These are phyloP conservation scores for Andrena praecox DNA, from an alignment of 2,888 invertebrate genomes.

Conservation along the genomic window DNA sequence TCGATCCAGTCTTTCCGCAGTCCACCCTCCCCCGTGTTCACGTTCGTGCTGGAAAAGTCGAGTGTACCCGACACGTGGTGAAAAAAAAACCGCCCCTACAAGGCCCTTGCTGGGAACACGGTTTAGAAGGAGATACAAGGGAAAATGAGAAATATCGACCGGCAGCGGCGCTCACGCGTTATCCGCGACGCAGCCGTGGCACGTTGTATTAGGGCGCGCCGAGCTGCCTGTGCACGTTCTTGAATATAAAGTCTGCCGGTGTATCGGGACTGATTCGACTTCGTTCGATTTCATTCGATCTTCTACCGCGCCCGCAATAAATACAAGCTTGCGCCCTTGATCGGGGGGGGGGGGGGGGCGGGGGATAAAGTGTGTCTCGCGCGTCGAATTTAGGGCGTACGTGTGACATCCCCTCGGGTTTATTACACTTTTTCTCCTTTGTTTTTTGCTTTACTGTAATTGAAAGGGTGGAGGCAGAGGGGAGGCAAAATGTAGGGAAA, in stretches of 20 bases:
- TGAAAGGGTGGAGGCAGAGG: neutral
- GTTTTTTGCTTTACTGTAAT: neutral
- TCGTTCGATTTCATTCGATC: neutral
- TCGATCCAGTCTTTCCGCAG: neutral
- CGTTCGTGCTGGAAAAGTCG: slow-evolving; percentile 7
- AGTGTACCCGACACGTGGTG: slow-evolving; percentile 17
- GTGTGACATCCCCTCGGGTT: slow-evolving; percentile 12
- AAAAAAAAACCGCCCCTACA: slow-evolving; percentile 18
- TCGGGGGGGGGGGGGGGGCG: neutral
- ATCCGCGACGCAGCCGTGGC: slow-evolving; percentile 23
- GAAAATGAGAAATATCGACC: slow-evolving; percentile 69
- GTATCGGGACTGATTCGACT: slow-evolving; percentile 27
- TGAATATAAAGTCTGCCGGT: slow-evolving; percentile 33
- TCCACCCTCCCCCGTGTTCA: slow-evolving; percentile 5
- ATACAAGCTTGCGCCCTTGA: slow-evolving; percentile 24
- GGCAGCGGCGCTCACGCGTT: slow-evolving; percentile 33
- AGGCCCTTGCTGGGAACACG: slow-evolving; percentile 15
- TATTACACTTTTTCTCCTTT: neutral
- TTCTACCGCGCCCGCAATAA: neutral
- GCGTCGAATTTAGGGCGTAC: slow-evolving; percentile 6
- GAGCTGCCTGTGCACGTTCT: slow-evolving; percentile 28
- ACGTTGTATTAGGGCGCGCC: slow-evolving; percentile 18
- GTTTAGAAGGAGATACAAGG: slow-evolving; percentile 51
- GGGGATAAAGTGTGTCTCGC: slow-evolving; percentile 13
- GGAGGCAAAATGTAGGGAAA: no score